Conservation (phyloP, 2,113 vertebrate species). For the Rhinogobius similis region DNA sequence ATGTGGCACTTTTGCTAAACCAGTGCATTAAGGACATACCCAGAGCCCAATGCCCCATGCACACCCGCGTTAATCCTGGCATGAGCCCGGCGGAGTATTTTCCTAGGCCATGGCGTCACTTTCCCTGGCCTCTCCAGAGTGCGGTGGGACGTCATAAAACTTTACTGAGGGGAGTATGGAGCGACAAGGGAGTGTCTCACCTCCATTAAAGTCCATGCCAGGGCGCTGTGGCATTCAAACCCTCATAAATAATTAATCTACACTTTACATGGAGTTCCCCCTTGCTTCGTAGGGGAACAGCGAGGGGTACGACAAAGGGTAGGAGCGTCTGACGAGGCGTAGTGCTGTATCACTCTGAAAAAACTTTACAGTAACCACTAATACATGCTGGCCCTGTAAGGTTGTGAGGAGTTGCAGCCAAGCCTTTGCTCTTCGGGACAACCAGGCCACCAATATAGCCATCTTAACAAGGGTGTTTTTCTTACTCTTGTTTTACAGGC, state of each 20-base stretch:
- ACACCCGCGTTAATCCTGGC: constrained; percentile 48
- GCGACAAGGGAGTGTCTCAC: constrained; percentile 74
- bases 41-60: constrained; percentile 32
- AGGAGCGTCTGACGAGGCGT: constrained; percentile 47
- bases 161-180: constrained; percentile 71
- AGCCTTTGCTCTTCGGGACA: constrained; percentile 51
- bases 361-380: constrained; percentile 65
- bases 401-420: constrained; percentile 49
- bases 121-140: constrained; percentile 65
- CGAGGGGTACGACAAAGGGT: constrained; percentile 22
- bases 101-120: constrained; percentile 69
- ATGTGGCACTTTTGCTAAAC: constrained; percentile 37
- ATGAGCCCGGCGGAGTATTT: constrained; percentile 61
- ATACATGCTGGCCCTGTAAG: constrained; percentile 53
- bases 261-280: constrained; percentile 51
- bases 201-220: constrained; percentile 73
- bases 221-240: constrained; percentile 70
- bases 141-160: constrained; percentile 75
- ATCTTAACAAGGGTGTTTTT: constrained; percentile 69
- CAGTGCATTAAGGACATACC: constrained; percentile 37
- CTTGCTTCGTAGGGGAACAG: constrained; percentile 24
- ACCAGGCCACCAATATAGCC: constrained; percentile 72
- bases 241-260: constrained; percentile 64
- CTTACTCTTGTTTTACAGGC: constrained; percentile 70
- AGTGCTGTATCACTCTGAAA: constrained; percentile 51